Evolutionary conservation across 2,797 vertebrate genomes (phyloP).

Genomic region (Mustela erminea): DNA sequence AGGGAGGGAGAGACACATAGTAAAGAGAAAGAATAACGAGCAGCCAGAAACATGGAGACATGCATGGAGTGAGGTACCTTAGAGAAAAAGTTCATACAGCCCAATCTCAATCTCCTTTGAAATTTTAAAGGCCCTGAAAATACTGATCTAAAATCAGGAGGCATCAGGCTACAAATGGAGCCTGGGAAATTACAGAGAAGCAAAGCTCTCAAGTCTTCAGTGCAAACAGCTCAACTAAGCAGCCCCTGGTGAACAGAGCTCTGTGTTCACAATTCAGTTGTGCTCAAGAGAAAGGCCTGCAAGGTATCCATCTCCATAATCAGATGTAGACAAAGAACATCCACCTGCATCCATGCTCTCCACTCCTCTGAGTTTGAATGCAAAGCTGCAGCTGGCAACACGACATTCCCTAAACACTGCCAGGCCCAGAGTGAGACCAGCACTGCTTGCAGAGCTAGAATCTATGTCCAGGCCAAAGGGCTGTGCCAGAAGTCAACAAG

Average conservation of each 20-base stretch:
- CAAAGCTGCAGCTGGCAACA: background rate
- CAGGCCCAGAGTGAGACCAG: background rate
- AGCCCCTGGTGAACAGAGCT: background rate
- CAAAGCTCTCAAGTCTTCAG: background rate
- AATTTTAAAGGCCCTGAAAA: background rate
- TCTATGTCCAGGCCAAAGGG: background rate
- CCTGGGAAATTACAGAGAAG: background rate
- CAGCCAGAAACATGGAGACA: background rate
- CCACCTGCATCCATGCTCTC: too few species aligned
- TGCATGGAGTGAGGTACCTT: background rate
- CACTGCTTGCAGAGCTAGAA: background rate
- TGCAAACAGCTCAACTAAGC: background rate
- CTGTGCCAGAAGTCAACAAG: background rate
- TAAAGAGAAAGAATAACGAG: background rate
- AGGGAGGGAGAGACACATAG: background rate
- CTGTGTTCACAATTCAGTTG: background rate
- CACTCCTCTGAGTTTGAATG: background rate
- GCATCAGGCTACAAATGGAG: background rate
- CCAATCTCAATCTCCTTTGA: background rate
- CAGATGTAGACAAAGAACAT: background rate
- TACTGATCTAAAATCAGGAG: background rate
- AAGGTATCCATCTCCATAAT: background rate
- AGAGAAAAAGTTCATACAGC: background rate
- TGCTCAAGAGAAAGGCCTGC: background rate
- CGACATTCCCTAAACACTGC: fast-evolving